Percentiles rank a stretch among this genome's conserved stretches.
These are phyloP conservation scores for Montipora sp. DNA, from an alignment of 64 coral and sea anemone genomes.

Conservation along the genomic window DNA sequence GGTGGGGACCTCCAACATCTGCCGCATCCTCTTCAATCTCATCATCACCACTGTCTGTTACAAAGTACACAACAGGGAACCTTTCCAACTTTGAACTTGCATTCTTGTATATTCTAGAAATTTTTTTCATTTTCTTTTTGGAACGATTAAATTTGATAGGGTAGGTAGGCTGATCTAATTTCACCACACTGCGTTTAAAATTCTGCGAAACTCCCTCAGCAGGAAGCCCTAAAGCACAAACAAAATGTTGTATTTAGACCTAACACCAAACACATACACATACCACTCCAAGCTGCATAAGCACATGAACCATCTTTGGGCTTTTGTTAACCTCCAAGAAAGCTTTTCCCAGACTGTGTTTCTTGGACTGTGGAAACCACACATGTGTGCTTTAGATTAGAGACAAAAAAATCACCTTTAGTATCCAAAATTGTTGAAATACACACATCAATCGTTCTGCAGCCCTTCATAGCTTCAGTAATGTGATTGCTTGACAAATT, in stretches of 20 bases:
- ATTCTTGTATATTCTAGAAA: constrained; percentile 38
- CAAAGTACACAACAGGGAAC: constrained; percentile 40
- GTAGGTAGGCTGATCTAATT: constrained; percentile 18
- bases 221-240: neutral
- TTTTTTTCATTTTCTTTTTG: constrained; percentile 1
- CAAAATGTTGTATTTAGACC: neutral
- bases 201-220: neutral
- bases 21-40: constrained; percentile 45
- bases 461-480: neutral
- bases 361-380: too few relatives aligned
- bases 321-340: neutral
- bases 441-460: neutral
- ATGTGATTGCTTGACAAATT: constrained; percentile 2
- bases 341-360: neutral
- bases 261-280: neutral
- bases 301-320: constrained; percentile 4
- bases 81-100: neutral
- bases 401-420: neutral
- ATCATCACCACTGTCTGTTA: constrained; percentile 9
- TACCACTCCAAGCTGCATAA: constrained; percentile 11
- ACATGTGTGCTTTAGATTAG: too few relatives aligned
- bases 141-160: constrained; percentile 51
- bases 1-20: constrained; percentile 31
- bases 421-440: constrained; percentile 24
- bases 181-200: constrained; percentile 30